phyloP scores from a whole-genome alignment of 2,888 invertebrate species.

The Himalopsyche tibetana region DNA sequence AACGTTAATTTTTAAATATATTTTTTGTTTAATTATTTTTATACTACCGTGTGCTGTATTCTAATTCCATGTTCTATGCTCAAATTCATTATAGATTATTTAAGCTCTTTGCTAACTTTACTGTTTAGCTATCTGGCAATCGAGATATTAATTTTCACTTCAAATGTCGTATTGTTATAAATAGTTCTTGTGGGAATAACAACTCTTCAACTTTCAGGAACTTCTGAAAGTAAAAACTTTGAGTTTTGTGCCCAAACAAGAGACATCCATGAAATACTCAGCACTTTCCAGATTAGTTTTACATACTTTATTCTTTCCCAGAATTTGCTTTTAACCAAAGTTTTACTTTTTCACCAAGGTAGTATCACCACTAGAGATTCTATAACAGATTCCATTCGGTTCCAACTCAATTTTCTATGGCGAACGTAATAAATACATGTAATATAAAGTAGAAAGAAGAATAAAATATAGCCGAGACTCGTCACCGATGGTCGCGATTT shows the following conservation, averaged over 20 bases:
- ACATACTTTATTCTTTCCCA: slow-evolving; percentile 21
- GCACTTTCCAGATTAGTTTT: slow-evolving; percentile 38
- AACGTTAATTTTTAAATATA: too few relatives aligned
- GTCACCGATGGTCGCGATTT: too few relatives aligned
- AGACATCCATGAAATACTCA: slow-evolving; percentile 39
- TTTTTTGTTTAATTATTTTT: too few relatives aligned
- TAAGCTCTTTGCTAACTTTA: too few relatives aligned
- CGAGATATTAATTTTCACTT: background rate
- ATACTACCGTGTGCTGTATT: too few relatives aligned
- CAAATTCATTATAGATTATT: too few relatives aligned
- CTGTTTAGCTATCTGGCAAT: background rate
- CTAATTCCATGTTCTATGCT: too few relatives aligned
- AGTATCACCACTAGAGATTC: background rate
- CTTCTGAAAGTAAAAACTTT: slow-evolving; percentile 24
- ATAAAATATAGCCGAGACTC: background rate
- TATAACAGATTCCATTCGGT: background rate
- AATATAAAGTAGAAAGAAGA: too few relatives aligned
- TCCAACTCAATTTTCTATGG: too few relatives aligned
- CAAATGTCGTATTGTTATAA: slow-evolving; percentile 38
- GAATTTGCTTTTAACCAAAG: slow-evolving; percentile 15
- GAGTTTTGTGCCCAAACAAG: background rate
- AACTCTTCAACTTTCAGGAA: slow-evolving; percentile 26
- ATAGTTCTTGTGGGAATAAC: slow-evolving; percentile 38
- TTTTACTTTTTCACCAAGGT: slow-evolving; percentile 8
- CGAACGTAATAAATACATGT: too few relatives aligned